Evolutionary conservation across 2,113 vertebrate genomes (phyloP).

Genomic region (Copsychus sechellarum): DNA sequence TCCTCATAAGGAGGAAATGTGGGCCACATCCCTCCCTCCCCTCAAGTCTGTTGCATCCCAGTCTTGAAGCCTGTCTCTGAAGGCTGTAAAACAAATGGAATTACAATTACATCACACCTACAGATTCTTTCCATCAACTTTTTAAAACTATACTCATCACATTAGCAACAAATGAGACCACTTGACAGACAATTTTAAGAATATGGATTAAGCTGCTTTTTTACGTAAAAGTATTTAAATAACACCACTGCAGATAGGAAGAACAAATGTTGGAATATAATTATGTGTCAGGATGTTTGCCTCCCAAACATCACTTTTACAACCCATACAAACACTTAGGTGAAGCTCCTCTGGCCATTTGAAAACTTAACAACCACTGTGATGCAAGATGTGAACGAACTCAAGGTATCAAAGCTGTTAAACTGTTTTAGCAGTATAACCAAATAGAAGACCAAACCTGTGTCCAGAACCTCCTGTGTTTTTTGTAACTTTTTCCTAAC

Average conservation of each 20-base stretch:
- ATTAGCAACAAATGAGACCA: not conserved
- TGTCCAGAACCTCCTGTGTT: not conserved
- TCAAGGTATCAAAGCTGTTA: not conserved
- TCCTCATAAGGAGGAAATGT: not conserved
- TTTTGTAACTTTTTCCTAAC: not conserved
- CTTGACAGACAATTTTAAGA: not conserved
- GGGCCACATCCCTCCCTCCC: not conserved
- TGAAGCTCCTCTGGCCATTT: not conserved
- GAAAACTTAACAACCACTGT: not conserved
- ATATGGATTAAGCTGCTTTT: not conserved
- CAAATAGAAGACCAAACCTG: not conserved
- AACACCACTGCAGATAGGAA: not conserved
- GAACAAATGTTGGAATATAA: not conserved
- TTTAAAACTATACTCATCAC: not conserved
- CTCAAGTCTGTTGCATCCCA: not conserved
- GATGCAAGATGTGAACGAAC: not conserved
- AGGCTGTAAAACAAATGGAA: not conserved
- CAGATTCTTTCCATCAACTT: not conserved
- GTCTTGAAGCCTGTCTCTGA: not conserved
- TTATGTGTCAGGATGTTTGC: not conserved
- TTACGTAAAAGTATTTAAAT: not conserved
- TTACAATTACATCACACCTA: not conserved
- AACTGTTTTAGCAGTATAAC: not conserved
- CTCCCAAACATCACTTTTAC: not conserved
- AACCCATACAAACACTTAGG: not conserved